phyloP scores from a whole-genome alignment of 30 jellyfish, hydroid and myxozoan species.

The Aurelia sp. region DNA sequence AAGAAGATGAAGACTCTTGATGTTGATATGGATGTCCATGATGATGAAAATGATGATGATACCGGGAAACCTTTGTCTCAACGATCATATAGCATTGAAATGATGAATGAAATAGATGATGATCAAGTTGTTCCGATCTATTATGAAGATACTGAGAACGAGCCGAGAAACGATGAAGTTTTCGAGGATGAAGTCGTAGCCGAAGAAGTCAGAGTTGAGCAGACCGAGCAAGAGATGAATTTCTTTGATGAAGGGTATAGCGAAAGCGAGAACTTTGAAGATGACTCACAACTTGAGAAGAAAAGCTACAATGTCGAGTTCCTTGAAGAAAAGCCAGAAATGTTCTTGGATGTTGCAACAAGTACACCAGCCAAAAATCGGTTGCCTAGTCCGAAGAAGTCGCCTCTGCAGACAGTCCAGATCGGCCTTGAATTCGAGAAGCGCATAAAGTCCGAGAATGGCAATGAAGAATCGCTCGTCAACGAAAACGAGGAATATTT shows the following conservation, averaged over 20 bases:
- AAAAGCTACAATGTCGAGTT: conserved; percentile 19
- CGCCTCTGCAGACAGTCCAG: conserved; percentile 45
- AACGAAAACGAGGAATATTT: conserved; percentile 48
- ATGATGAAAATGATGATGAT: neutral
- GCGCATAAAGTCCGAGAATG: conserved; percentile 25
- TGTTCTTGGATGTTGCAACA: conserved; percentile 19
- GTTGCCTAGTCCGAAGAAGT: conserved; percentile 34
- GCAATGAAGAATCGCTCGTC: conserved; percentile 6
- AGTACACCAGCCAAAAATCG: conserved; percentile 35
- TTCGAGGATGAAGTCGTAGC: conserved; percentile 45
- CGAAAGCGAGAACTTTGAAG: neutral
- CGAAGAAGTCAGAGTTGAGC: conserved; percentile 13
- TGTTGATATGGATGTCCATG: conserved; percentile 22
- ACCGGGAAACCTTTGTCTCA: neutral
- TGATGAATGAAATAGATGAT: conserved; percentile 15
- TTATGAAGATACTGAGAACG: neutral
- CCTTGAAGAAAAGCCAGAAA: conserved; percentile 40
- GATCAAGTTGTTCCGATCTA: neutral
- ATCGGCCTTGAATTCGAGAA: conserved; percentile 48
- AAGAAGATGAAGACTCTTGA: conserved; percentile 45
- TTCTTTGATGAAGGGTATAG: neutral
- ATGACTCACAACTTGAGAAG: conserved; percentile 11
- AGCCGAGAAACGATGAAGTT: neutral
- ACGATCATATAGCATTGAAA: conserved; percentile 33
- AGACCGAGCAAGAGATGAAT: conserved; percentile 18